Evolutionary conservation across 2,888 invertebrate genomes (phyloP).

Genomic region (Rhingia campestris): DNA sequence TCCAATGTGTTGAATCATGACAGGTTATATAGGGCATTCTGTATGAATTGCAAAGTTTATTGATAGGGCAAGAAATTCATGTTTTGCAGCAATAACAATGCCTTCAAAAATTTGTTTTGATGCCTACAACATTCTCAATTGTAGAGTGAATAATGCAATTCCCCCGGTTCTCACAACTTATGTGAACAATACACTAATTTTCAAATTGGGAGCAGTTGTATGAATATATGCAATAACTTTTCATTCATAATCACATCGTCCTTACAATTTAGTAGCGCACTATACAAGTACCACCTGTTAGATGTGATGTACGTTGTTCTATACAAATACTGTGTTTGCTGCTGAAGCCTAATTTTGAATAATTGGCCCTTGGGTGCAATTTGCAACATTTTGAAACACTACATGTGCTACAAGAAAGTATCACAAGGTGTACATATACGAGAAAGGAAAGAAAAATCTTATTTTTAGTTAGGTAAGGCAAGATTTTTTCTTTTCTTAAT

Average conservation of each 20-base stretch:
- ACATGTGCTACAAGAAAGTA: constrained; percentile 11
- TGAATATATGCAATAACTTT: constrained; percentile 31
- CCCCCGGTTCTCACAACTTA: no score
- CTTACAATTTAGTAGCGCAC: constrained; percentile 26
- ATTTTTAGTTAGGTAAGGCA: constrained; percentile 13
- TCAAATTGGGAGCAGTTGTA: neutral
- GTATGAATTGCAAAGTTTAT: no score
- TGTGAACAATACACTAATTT: no score
- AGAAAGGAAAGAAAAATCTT: constrained; percentile 46
- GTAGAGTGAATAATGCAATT: no score
- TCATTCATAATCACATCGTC: constrained; percentile 42
- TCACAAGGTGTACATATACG: constrained; percentile 6
- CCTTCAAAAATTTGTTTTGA: no score
- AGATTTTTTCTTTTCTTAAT: no score
- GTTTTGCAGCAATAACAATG: no score
- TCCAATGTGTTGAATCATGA: no score
- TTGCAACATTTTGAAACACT: constrained; percentile 31
- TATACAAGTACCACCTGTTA: constrained; percentile 55
- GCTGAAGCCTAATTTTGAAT: constrained; percentile 57
- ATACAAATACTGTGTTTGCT: constrained; percentile 14
- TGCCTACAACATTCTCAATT: no score
- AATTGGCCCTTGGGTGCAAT: constrained; percentile 55
- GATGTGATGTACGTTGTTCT: neutral
- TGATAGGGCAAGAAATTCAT: no score
- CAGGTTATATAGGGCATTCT: no score